Percentiles rank a stretch among this genome's conserved stretches.
These are phyloP conservation scores for Sthenelais limicola DNA, from an alignment of 2,888 invertebrate genomes.

Conservation along the genomic window DNA sequence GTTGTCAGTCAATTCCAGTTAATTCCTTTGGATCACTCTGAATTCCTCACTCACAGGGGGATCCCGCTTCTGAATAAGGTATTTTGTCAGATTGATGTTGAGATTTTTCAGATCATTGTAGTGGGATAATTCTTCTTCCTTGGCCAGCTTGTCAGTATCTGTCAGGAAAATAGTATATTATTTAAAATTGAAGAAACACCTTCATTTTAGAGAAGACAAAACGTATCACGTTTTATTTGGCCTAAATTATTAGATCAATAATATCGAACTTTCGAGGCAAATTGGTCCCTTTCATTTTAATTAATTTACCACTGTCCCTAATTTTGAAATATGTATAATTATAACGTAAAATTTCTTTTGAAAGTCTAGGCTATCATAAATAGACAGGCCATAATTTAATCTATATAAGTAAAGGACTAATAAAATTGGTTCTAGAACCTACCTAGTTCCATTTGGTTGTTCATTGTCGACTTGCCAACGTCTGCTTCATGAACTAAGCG, in stretches of 20 bases:
- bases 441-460: slow-evolving; percentile 56
- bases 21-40: slow-evolving; percentile 4
- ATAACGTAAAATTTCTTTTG: no score
- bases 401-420: neutral
- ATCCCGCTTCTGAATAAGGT: slow-evolving; percentile 55
- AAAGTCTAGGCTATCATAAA: no score
- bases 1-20: no score
- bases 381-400: neutral
- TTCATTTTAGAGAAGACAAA: no score
- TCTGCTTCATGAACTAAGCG: slow-evolving; percentile 54
- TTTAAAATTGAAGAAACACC: no score
- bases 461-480: slow-evolving; percentile 50
- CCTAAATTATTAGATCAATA: no score
- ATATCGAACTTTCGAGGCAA: no score
- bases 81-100: slow-evolving; percentile 59
- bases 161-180: no score
- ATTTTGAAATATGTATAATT: no score
- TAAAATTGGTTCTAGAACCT: slow-evolving; percentile 28
- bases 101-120: slow-evolving; percentile 55
- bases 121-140: slow-evolving; percentile 52
- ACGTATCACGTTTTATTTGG: neutral
- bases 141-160: slow-evolving; percentile 53
- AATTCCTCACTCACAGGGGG: slow-evolving; percentile 26
- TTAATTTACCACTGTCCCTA: no score
- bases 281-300: no score